Base-by-base conservation (phyloP, 2,113 vertebrate species). In the Paraplagusia blochii region DNA sequence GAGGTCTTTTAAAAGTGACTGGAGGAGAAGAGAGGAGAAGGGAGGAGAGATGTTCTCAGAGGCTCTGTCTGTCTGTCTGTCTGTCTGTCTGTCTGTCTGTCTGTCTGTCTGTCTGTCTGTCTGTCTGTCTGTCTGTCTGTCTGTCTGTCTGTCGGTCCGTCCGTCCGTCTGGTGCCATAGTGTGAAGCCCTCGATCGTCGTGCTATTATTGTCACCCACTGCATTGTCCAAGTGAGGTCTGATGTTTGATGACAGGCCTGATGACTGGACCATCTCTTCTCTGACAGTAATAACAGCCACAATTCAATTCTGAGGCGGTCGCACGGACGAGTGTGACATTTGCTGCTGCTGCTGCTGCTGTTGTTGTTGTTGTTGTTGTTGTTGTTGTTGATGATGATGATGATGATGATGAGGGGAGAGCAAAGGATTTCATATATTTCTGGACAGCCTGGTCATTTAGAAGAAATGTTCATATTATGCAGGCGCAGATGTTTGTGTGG, bases 121-220 rank as follows among this genome's bases (percentile, higher is more conserved):
- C 16, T 48, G 51, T 11, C 34, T 55, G 45, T 48, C 55, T 12
- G n/a, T 56, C 36, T 56, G 44, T 52, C 40, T 70, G 39, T 58
- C 17, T n/a, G 45, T 40, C 16, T 48, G 51, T 11, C 34, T 55
- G 45, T 48, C 55, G n/a, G n/a, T n/a, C n/a, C n/a, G n/a, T n/a
- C n/a, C n/a, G n/a, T n/a, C n/a, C n/a, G n/a, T 12, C 74, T 50
- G 39, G 54, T 74, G 50, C 46, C 47, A 58, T 42, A 6, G 17
- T 1, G 38, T 44, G 51, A 22, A 50, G 44, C 51, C 14, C 46
- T 11, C 64, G 66, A 53, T 51, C 43, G 49, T 44, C 63, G 40
- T 19, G 54, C 64, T 49, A 36, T 47, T 46, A 50, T 18, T 50
- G 44, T 38, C 17, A 22, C 66, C 60, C 63, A 57, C 44, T 53